Evolutionary conservation across 2,797 vertebrate genomes (phyloP).

Genomic region (Coilia nasus): DNA sequence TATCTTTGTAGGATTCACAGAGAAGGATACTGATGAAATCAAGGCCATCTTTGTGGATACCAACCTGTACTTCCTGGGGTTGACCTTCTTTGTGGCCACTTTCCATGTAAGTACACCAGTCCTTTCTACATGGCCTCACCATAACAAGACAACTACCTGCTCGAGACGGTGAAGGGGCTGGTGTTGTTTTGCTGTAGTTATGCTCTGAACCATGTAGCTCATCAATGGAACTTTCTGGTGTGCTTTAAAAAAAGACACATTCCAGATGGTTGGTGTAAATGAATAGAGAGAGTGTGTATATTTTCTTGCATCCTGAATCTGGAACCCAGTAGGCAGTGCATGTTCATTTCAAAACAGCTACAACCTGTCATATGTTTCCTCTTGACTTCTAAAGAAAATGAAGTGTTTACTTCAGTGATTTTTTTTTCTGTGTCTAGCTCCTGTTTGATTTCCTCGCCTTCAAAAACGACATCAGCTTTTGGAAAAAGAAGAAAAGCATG

Average conservation of each 20-base stretch:
- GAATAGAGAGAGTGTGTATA: not conserved
- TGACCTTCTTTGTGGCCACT: conserved; percentile 96
- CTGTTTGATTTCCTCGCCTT: conserved; percentile 98
- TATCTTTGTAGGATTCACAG: conserved; percentile 86
- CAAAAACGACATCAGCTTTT: conserved; percentile 99
- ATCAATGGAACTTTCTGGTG: not conserved
- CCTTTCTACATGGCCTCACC: not conserved
- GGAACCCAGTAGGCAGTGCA: not conserved
- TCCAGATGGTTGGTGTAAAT: not conserved
- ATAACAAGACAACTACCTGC: not conserved
- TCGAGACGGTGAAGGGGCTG: not conserved
- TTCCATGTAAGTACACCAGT: conserved; percentile 85
- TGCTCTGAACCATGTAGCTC: not conserved
- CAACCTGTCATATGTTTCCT: too few relatives aligned
- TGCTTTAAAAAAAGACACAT: not conserved
- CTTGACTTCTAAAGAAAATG: not conserved
- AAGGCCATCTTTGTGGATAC: conserved; percentile 99
- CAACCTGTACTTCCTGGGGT: conserved; percentile 93
- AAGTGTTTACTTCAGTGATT: not conserved
- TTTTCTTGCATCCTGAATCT: not conserved
- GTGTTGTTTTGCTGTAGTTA: not conserved
- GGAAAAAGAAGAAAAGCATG: conserved; percentile 98
- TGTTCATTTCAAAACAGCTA: not conserved
- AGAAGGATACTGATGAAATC: conserved; percentile 97
- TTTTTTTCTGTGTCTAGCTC: conserved; percentile 76